Conservation (phyloP, 2,888 invertebrate genomes). For the Melieria crassipennis region DNA sequence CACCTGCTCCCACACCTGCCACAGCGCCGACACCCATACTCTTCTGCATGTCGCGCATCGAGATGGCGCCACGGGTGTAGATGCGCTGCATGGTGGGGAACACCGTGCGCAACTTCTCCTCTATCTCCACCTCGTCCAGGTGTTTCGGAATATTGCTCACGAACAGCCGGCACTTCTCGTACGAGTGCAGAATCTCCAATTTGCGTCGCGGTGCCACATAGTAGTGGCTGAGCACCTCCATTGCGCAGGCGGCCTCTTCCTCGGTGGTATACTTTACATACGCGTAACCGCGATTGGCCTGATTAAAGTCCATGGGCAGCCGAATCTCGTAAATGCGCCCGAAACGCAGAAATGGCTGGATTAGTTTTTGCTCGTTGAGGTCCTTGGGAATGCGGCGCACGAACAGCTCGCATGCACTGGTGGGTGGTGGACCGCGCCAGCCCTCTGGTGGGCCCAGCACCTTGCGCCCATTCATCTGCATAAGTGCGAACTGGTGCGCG, state of each 20-base stretch:
- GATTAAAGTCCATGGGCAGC: slow-evolving; percentile 53
- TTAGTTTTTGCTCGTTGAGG: slow-evolving; percentile 47
- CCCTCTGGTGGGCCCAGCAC: slow-evolving; percentile 51
- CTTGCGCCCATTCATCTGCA: slow-evolving; percentile 54
- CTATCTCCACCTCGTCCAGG: slow-evolving; percentile 49
- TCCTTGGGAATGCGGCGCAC: slow-evolving; percentile 52
- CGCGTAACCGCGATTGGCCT: slow-evolving; percentile 53
- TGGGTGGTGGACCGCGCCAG: slow-evolving; percentile 53
- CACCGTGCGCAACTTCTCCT: slow-evolving; percentile 43
- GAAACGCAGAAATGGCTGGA: slow-evolving; percentile 52
- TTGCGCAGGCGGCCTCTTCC: slow-evolving; percentile 51
- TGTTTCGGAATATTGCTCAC: slow-evolving; percentile 55
- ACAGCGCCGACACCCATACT: neutral
- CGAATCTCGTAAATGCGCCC: slow-evolving; percentile 57
- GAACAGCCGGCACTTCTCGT: slow-evolving; percentile 55
- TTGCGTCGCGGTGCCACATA: slow-evolving; percentile 45
- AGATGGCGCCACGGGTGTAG: slow-evolving; percentile 40
- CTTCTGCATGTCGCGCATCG: neutral
- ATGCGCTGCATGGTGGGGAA: slow-evolving; percentile 52
- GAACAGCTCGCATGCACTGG: slow-evolving; percentile 52
- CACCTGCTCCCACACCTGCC: neutral
- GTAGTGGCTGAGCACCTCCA: slow-evolving; percentile 54
- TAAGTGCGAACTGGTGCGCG: slow-evolving; percentile 36
- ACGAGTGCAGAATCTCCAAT: slow-evolving; percentile 53
- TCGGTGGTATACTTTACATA: slow-evolving; percentile 53